Evolutionary conservation across 2,113 vertebrate species (phyloP).

Genomic region (Epinephelus moara): DNA sequence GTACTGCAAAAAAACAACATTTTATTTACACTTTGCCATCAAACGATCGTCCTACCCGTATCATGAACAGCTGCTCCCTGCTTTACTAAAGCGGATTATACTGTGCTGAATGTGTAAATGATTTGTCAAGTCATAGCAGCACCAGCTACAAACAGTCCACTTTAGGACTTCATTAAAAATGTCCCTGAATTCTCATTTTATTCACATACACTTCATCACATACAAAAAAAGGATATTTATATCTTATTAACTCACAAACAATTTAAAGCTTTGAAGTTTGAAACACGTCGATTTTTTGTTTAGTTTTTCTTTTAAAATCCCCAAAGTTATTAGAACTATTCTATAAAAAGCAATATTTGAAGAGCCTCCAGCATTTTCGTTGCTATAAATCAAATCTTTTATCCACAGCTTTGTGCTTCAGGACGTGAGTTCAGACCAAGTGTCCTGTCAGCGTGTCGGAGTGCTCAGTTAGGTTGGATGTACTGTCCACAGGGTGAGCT

Average conservation of each 20-base stretch:
- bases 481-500: constrained; percentile 54
- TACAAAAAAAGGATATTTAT: constrained; percentile 83
- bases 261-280: constrained; percentile 77
- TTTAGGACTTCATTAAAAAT: constrained; percentile 56
- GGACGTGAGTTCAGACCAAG: constrained; percentile 62
- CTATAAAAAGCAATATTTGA: constrained; percentile 83
- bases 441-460: constrained; percentile 81
- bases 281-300: constrained; percentile 73
- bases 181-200: constrained; percentile 74
- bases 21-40: constrained; percentile 86
- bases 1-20: constrained; percentile 69
- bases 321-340: constrained; percentile 81
- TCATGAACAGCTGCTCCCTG: constrained; percentile 58
- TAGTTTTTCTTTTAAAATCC: constrained; percentile 39
- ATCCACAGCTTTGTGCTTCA: constrained; percentile 68
- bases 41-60: constrained; percentile 76
- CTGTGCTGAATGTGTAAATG: constrained; percentile 53
- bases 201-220: constrained; percentile 78
- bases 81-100: constrained; percentile 61
- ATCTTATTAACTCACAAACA: constrained; percentile 84
- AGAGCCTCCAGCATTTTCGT: constrained; percentile 84
- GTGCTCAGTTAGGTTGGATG: constrained; percentile 82
- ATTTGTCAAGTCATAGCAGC: constrained; percentile 66
- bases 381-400: constrained; percentile 69
- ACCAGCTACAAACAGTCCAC: constrained; percentile 45